Evolutionary conservation across 2,113 vertebrate genomes (phyloP).

Genomic region (Mormyrus iriodes): DNA sequence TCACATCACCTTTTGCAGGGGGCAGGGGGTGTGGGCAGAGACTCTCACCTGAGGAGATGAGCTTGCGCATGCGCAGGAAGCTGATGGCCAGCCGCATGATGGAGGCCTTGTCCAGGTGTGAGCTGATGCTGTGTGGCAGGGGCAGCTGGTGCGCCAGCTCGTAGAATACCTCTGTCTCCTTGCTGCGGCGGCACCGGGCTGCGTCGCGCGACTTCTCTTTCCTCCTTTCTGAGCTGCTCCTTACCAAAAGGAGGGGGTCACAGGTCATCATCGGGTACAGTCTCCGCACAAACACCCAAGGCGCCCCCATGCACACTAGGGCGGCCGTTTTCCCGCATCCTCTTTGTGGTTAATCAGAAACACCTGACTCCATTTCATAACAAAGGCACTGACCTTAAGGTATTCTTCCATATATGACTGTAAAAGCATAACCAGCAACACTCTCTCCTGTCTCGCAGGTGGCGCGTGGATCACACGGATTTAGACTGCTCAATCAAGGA

Average conservation of each 20-base stretch:
- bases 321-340: neutral
- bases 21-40: neutral
- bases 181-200: conserved; percentile 85
- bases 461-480: neutral
- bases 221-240: conserved; percentile 86
- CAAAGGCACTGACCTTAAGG: neutral
- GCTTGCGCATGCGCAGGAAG: conserved; percentile 86
- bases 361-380: neutral
- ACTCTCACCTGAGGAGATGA: conserved; percentile 71
- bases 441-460: neutral
- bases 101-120: conserved; percentile 96
- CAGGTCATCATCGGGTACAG: neutral
- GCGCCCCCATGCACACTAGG: neutral
- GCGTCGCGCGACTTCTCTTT: conserved; percentile 98
- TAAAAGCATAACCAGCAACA: neutral
- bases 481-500: neutral
- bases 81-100: conserved; percentile 99
- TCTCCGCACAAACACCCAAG: neutral
- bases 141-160: conserved; percentile 91
- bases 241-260: conserved; percentile 36
- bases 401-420: neutral
- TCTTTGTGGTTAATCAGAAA: neutral
- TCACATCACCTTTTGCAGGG: neutral
- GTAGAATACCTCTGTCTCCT: conserved; percentile 97
- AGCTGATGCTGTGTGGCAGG: conserved; percentile 78